Conservation (phyloP, 2,113 vertebrate species). For the Piliocolobus tephrosceles region DNA sequence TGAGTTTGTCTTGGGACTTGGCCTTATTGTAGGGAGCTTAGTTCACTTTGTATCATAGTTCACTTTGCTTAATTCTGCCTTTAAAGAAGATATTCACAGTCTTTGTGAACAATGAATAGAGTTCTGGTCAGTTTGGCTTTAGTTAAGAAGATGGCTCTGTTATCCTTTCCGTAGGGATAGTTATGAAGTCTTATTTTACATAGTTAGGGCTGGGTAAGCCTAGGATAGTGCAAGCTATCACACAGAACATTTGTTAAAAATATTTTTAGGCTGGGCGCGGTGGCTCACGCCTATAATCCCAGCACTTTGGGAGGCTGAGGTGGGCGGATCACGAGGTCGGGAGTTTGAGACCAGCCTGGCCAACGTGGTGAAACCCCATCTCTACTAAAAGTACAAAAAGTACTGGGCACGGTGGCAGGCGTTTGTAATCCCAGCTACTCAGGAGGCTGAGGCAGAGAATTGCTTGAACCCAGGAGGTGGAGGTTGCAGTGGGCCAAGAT, state of each 20-base stretch:
- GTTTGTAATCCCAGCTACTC: too few relatives aligned
- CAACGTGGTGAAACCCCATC: too few relatives aligned
- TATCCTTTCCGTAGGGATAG: background rate
- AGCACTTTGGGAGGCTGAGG: too few relatives aligned
- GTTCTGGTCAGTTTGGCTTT: background rate
- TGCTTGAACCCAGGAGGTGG: too few relatives aligned
- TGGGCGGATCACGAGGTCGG: too few relatives aligned
- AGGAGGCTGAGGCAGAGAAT: too few relatives aligned
- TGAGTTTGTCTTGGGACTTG: background rate
- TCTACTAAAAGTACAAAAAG: too few relatives aligned
- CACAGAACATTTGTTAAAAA: conserved; percentile 26
- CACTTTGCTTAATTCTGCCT: background rate
- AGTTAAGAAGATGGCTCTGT: background rate
- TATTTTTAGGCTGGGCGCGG: background rate
- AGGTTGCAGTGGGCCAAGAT: too few relatives aligned
- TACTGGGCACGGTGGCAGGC: too few relatives aligned
- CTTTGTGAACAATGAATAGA: conserved; percentile 17
- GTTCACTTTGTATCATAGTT: background rate
- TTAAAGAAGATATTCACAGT: background rate
- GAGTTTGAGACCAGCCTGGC: too few relatives aligned
- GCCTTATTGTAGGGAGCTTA: background rate
- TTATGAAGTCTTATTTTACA: conserved; percentile 49
- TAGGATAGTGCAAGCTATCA: background rate
- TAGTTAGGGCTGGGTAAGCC: conserved; percentile 19
- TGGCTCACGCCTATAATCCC: too few relatives aligned